Evolutionary conservation across 2,113 vertebrate species (phyloP).

Genomic region (Antechinus stuartii): DNA sequence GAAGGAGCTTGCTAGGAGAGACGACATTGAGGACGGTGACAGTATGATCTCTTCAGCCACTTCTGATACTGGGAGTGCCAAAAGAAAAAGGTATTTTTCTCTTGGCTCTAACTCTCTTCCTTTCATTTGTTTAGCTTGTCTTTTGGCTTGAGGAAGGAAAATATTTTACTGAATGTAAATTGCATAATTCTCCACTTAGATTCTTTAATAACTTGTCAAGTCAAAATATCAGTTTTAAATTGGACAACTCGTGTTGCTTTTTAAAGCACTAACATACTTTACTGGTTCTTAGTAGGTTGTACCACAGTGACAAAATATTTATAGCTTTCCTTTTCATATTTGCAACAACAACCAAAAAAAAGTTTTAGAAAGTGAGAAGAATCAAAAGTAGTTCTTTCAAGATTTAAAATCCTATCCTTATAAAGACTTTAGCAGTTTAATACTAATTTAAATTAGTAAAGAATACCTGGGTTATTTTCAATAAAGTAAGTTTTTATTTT

Average conservation of each 20-base stretch:
- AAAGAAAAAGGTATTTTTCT: constrained; percentile 93
- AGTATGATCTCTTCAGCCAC: constrained; percentile 98
- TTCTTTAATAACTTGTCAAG: constrained; percentile 29
- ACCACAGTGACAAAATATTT: constrained; percentile 15
- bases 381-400: constrained; percentile 52
- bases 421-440: neutral
- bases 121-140: constrained; percentile 43
- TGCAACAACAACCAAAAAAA: neutral
- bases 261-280: neutral
- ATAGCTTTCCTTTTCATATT: neutral
- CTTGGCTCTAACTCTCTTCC: neutral
- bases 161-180: constrained; percentile 26
- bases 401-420: neutral
- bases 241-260: constrained; percentile 24
- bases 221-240: constrained; percentile 56
- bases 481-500: constrained; percentile 52
- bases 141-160: constrained; percentile 49
- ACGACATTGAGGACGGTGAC: constrained; percentile 95
- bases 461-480: constrained; percentile 11
- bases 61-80: constrained; percentile 94
- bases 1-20: constrained; percentile 95
- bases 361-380: constrained; percentile 49
- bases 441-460: constrained; percentile 49
- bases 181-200: constrained; percentile 58
- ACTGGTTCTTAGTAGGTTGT: constrained; percentile 33